These are phyloP conservation scores for Porites evermanni DNA, from an alignment of 92 coral and sea anemone species.

Conservation along the genomic window DNA sequence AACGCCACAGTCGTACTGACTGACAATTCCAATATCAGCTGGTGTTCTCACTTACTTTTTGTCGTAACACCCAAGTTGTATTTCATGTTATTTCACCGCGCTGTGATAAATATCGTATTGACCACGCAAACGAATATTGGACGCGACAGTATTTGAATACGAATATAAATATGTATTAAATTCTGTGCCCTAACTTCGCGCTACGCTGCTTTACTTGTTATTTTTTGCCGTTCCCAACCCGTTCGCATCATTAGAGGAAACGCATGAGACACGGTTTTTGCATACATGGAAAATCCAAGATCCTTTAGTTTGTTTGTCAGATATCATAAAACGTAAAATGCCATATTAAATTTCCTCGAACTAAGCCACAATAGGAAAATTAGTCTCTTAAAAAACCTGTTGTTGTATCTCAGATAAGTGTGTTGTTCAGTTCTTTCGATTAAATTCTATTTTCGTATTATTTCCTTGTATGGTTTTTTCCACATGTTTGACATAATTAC, in stretches of 20 bases:
- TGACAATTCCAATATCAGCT: not conserved
- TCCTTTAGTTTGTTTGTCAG: not conserved
- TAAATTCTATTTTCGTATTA: not conserved
- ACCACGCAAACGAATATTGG: conserved; percentile 6
- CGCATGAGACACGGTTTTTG: not conserved
- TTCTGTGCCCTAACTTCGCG: not conserved
- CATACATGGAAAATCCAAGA: not conserved
- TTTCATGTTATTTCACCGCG: not conserved
- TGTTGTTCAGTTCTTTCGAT: not conserved
- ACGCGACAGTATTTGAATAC: not conserved
- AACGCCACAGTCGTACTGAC: not conserved
- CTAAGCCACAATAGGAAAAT: not conserved
- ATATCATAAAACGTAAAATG: not conserved
- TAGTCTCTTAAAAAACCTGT: not conserved
- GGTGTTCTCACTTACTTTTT: not conserved
- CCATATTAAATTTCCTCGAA: not conserved
- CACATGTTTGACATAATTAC: not conserved
- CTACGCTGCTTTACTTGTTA: not conserved
- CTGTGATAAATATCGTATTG: conserved; percentile 31
- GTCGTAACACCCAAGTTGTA: not conserved
- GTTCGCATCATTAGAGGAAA: not conserved
- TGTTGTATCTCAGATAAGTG: not conserved
- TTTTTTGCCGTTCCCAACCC: not conserved
- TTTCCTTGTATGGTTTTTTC: not conserved
- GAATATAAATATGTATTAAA: not conserved